Evolutionary conservation across 2,888 invertebrate species (phyloP).

Genomic region (Amphipoea lucens): DNA sequence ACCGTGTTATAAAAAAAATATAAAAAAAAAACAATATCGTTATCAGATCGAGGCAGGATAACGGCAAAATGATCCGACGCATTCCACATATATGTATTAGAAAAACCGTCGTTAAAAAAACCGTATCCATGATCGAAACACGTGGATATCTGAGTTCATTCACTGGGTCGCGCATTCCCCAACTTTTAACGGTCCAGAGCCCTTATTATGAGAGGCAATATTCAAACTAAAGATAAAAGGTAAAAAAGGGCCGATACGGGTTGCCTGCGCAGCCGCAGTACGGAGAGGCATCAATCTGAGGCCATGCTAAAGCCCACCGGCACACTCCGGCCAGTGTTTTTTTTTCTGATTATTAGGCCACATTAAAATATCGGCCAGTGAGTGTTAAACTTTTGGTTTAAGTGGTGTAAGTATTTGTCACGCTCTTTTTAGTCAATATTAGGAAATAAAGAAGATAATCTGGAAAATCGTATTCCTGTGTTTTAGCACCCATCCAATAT

Average conservation of each 20-base stretch:
- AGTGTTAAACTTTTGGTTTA: conserved; percentile 74
- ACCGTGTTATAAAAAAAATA: neutral
- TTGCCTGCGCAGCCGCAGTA: conserved; percentile 68
- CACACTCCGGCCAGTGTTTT: conserved; percentile 79
- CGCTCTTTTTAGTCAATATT: too few species aligned
- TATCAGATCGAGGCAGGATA: conserved; percentile 14
- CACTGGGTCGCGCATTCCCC: conserved; percentile 78
- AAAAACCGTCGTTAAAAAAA: conserved; percentile 69
- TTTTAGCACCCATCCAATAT: neutral
- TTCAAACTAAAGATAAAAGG: conserved; percentile 86
- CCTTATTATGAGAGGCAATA: conserved; percentile 87
- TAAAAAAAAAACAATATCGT: neutral
- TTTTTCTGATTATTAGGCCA: conserved; percentile 88
- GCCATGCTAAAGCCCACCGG: conserved; percentile 88
- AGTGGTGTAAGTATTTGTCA: conserved; percentile 18
- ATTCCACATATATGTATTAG: conserved; percentile 40
- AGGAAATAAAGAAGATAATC: neutral
- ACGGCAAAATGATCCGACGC: conserved; percentile 32
- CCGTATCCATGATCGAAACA: conserved; percentile 73
- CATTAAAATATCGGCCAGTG: conserved; percentile 87
- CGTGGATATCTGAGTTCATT: conserved; percentile 81
- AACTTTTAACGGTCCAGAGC: conserved; percentile 80
- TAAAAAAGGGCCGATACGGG: conserved; percentile 81
- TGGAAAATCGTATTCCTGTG: neutral
- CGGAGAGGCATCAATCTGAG: conserved; percentile 84